These are phyloP conservation scores for Argyresthia albistria DNA, from an alignment of 2,888 invertebrate species.

Conservation along the genomic window DNA sequence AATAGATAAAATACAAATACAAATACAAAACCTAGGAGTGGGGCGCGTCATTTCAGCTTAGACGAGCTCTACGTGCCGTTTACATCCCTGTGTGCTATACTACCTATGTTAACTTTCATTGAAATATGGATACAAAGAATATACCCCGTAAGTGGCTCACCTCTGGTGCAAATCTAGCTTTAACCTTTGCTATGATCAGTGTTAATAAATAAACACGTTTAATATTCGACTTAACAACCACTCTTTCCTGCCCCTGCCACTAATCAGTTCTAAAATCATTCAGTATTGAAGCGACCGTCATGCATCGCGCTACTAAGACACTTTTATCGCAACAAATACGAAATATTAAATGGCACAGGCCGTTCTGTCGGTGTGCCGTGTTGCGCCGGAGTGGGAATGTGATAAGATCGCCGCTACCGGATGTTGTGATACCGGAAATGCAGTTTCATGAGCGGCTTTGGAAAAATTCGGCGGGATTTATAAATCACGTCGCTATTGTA, in stretches of 20 bases:
- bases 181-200: no score
- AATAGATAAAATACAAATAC: no score
- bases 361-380: conserved; percentile 31
- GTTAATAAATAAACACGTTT: no score
- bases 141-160: no score
- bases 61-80: no score
- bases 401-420: conserved; percentile 40
- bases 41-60: no score
- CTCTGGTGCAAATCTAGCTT: no score
- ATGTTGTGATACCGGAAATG: conserved; percentile 38
- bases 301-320: conserved; percentile 42
- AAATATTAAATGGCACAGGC: conserved; percentile 41
- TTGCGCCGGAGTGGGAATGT: conserved; percentile 24
- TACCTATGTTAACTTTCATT: no score
- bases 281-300: conserved; percentile 3
- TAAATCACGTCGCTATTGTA: conserved; percentile 50
- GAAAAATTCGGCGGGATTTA: conserved; percentile 32
- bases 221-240: background rate
- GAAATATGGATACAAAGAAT: no score
- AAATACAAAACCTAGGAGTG: no score
- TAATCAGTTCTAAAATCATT: conserved; percentile 6
- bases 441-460: conserved; percentile 47
- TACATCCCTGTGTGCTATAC: no score
- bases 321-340: conserved; percentile 41
- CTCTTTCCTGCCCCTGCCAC: conserved; percentile 10